phyloP scores from a whole-genome alignment of 2,888 invertebrate genomes.

The Myopa tessellatipennis region DNA sequence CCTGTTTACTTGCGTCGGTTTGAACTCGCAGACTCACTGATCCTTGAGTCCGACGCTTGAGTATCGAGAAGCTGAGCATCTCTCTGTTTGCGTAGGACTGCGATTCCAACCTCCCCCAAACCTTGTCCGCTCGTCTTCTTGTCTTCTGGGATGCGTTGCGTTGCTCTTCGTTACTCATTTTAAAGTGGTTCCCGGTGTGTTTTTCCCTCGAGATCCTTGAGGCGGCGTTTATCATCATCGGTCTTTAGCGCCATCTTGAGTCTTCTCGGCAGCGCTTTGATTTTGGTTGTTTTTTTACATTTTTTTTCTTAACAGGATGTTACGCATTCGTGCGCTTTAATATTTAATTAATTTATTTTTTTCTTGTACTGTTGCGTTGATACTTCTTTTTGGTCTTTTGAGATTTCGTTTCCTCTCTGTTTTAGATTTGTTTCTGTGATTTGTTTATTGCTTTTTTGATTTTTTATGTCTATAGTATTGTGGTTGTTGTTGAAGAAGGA shows the following conservation, averaged over 20 bases:
- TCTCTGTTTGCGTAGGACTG: constrained; percentile 28
- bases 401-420: constrained; percentile 17
- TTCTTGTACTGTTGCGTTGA: too few relatives aligned
- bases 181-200: not conserved
- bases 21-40: too few relatives aligned
- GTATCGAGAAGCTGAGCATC: not conserved
- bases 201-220: too few relatives aligned
- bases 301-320: constrained; percentile 19
- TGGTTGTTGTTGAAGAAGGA: too few relatives aligned
- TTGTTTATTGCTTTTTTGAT: too few relatives aligned
- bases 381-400: not conserved
- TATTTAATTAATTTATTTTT: constrained; percentile 25
- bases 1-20: not conserved
- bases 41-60: not conserved
- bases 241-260: constrained; percentile 19
- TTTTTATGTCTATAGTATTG: too few relatives aligned
- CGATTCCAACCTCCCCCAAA: not conserved
- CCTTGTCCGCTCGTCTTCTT: too few relatives aligned
- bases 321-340: constrained; percentile 17
- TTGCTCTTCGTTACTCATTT: constrained; percentile 4
- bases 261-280: not conserved
- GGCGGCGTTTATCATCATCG: constrained; percentile 6
- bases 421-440: too few relatives aligned
- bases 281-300: not conserved
- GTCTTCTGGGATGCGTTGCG: not conserved